Conservation (phyloP, 2,888 invertebrate genomes). For the Atherix ibis region DNA sequence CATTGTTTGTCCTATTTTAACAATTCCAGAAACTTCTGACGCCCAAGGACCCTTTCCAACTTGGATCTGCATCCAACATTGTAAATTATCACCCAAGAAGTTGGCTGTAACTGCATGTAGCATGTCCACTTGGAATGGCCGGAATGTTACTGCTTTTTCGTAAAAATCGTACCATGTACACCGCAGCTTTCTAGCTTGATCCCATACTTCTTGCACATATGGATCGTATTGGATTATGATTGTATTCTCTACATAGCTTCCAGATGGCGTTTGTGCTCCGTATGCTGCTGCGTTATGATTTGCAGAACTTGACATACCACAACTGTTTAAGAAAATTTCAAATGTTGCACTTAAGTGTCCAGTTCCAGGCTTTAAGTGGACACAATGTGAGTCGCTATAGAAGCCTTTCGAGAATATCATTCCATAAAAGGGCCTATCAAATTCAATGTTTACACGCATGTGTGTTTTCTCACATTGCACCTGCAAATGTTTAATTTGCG, state of each 20-base stretch:
- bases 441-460: constrained; percentile 89
- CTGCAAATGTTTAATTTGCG: constrained; percentile 83
- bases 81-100: constrained; percentile 87
- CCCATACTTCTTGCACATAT: constrained; percentile 90
- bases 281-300: constrained; percentile 72
- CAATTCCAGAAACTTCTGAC: constrained; percentile 89
- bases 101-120: constrained; percentile 87
- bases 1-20: constrained; percentile 93
- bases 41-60: constrained; percentile 95
- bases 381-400: constrained; percentile 82
- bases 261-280: constrained; percentile 78
- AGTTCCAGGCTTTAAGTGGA: constrained; percentile 79
- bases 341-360: constrained; percentile 84
- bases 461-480: constrained; percentile 93
- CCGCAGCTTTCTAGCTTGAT: constrained; percentile 74
- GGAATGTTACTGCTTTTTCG: constrained; percentile 86
- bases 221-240: constrained; percentile 92
- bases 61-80: constrained; percentile 97
- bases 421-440: constrained; percentile 87
- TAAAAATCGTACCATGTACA: constrained; percentile 96
- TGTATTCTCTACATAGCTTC: constrained; percentile 87
- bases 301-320: constrained; percentile 87
- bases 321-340: constrained; percentile 83
- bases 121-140: constrained; percentile 94
- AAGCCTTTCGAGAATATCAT: constrained; percentile 93